phyloP scores from a whole-genome alignment of 2,797 vertebrate genomes.

The Gallirallus australis region DNA sequence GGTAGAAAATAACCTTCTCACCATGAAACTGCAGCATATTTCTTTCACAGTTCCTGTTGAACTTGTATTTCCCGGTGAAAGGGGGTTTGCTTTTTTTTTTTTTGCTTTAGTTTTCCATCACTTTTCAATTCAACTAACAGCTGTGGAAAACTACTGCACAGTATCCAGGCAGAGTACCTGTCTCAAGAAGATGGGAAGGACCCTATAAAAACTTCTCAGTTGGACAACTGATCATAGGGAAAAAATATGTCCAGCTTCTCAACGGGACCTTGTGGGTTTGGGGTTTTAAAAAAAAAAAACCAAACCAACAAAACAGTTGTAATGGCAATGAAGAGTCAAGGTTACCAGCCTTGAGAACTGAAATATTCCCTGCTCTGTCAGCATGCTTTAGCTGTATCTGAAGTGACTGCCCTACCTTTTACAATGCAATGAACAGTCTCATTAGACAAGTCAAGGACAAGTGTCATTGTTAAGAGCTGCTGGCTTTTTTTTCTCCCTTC shows the following conservation, averaged over 20 bases:
- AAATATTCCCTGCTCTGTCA: background rate
- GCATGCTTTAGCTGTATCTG: background rate
- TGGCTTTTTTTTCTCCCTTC: background rate
- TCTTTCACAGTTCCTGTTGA: background rate
- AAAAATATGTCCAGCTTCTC: background rate
- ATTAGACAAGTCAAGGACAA: background rate
- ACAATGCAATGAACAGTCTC: background rate
- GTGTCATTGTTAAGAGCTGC: background rate
- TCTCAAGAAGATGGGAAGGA: background rate
- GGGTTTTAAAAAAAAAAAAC: too few relatives aligned
- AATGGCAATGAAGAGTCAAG: background rate
- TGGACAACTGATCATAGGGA: background rate
- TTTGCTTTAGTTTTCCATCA: too few relatives aligned
- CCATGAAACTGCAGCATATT: background rate
- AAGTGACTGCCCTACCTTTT: background rate
- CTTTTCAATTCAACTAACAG: too few relatives aligned
- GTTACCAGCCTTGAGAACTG: background rate
- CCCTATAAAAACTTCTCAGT: background rate
- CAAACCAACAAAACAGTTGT: too few relatives aligned
- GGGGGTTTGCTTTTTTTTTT: fast-evolving
- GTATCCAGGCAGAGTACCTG: background rate
- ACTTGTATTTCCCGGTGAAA: background rate
- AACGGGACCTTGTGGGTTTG: background rate
- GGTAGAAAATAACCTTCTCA: background rate
- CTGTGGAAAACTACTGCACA: background rate